Percentiles rank a stretch among this genome's conserved stretches.
These are phyloP conservation scores for Lepidurus couesii DNA, from an alignment of 1,140 invertebrate species.

Conservation along the genomic window DNA sequence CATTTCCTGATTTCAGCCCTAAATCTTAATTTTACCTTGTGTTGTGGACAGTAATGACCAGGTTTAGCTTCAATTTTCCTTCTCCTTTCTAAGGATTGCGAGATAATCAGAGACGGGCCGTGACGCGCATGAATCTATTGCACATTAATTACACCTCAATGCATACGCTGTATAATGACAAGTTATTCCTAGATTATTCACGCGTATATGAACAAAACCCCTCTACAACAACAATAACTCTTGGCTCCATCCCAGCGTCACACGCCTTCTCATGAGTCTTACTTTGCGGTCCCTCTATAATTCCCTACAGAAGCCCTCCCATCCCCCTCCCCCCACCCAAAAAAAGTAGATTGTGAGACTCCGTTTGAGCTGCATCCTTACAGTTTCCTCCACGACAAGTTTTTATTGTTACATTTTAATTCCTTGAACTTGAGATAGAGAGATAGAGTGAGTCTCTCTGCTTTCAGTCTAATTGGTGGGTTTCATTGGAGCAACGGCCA, in stretches of 20 bases:
- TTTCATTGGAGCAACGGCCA: no score
- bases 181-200: constrained; percentile 22
- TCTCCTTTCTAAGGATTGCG: neutral
- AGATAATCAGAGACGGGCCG: neutral
- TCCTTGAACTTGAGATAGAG: no score
- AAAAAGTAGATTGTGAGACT: neutral
- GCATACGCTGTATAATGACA: neutral
- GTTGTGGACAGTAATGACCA: constrained; percentile 9
- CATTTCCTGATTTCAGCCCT: neutral
- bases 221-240: neutral
- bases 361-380: no score
- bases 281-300: neutral
- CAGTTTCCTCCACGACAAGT: no score
- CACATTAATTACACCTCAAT: neutral
- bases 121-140: neutral
- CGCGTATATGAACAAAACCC: neutral
- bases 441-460: no score
- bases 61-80: neutral
- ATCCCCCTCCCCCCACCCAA: neutral
- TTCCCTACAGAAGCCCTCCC: neutral
- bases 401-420: no score
- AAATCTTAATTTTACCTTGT: neutral
- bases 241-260: neutral
- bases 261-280: neutral
- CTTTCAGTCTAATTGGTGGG: no score